Evolutionary conservation across 2,797 vertebrate species (phyloP), one percentile per base, ranked within the genome.

Genomic region (Poeciliopsis turneri): DNA sequence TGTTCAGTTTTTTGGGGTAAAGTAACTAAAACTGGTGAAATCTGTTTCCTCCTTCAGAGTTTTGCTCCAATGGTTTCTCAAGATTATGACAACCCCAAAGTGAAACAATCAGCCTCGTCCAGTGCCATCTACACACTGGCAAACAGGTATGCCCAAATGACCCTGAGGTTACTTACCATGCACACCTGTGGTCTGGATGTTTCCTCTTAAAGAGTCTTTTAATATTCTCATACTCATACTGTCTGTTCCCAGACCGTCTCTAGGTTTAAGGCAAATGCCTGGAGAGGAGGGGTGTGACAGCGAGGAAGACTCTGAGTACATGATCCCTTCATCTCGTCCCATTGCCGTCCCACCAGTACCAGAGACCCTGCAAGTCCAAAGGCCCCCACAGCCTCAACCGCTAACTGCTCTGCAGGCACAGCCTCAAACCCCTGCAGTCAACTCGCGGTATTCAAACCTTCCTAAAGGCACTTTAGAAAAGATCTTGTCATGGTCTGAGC

Each of bases 121-220:
- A 99, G 95, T 9, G 97, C 98, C 74, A 98, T 99, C 92, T 99
- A 99, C 83, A 89, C 97, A 49, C 90, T 99, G 92, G 96, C 98
- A 70, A 85, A 83, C 93, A 97, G 97, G 98, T 99, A 90, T 43
- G 85, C 81, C 43, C 1, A 41, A 15, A 51, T 28, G 28, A 25
- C 53, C 6, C 36, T 74, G 5, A 30, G 13, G 20, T 30, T 13
- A 76, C 72, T 64, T 36, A 49, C n/a, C 46, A 41, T n/a, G 13
- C 41, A 47, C 39, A 79, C 3, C 36, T 30, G 43, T 16, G 47
- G 49, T 79, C 6, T 18, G 3, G 61, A 36, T 36, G 33, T 64
- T 43, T 70, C 16, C 10, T 43, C 36, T 28, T 39, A 47, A 71
- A 51, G 33, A 13, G 25, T 25, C 9, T 20, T 77, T 39, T 55